Conservation (phyloP, 2,113 vertebrate species). For the Mystacornis crossleyi region DNA sequence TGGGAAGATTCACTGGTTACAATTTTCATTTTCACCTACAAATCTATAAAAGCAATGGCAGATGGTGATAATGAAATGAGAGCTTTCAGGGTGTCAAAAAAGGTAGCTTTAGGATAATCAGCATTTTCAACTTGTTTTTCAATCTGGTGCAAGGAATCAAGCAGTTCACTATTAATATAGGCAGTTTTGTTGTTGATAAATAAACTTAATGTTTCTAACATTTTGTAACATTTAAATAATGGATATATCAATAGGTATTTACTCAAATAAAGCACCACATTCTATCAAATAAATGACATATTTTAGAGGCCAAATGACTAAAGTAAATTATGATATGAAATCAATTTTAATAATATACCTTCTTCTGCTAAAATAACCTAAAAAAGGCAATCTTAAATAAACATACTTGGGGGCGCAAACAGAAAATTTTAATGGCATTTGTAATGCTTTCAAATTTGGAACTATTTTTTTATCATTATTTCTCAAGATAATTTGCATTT, state of each 20-base stretch:
- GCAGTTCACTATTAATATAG: constrained; percentile 46
- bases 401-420: not conserved
- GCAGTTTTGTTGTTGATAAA: constrained; percentile 36
- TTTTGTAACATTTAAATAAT: not conserved
- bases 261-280: not conserved
- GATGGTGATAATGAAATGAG: constrained; percentile 34
- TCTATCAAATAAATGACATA: not conserved
- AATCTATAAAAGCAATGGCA: constrained; percentile 3
- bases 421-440: not conserved
- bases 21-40: not conserved
- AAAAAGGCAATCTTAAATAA: not conserved
- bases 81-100: constrained; percentile 42
- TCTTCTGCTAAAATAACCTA: not conserved
- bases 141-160: constrained; percentile 9
- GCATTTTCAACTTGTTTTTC: constrained; percentile 52
- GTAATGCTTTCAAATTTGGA: not conserved
- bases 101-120: constrained; percentile 38
- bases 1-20: not conserved
- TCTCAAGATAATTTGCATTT: not conserved
- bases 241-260: not conserved
- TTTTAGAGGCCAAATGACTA: not conserved
- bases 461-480: not conserved
- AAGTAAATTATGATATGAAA: not conserved
- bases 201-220: not conserved
- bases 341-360: not conserved